A percentile compares a stretch with the other conserved stretches of the same genome.
These are phyloP conservation scores for Masnerella sp. DNA, from an alignment of 2,888 invertebrate species.

Conservation along the genomic window DNA sequence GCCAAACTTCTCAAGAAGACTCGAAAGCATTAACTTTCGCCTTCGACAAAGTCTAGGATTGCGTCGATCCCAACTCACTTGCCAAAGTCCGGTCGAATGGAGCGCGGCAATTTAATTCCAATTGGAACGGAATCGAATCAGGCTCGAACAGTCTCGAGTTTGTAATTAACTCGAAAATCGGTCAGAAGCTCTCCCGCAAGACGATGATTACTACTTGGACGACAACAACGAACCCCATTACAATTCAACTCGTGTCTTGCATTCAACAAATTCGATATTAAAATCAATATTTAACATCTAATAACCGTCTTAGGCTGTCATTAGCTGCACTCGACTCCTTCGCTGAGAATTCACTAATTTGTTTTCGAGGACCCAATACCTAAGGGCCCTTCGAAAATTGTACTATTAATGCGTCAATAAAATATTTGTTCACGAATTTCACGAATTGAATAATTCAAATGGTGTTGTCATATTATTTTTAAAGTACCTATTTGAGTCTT, in stretches of 20 bases:
- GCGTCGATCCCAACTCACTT: slow-evolving; percentile 57
- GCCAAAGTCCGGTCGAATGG: slow-evolving; percentile 55
- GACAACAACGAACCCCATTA: slow-evolving; percentile 42
- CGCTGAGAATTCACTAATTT: no score
- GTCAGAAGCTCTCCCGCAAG: slow-evolving; percentile 44
- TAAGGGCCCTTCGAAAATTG: no score
- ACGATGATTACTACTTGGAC: slow-evolving; percentile 54
- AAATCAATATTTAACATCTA: slow-evolving; percentile 40
- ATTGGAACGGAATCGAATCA: slow-evolving; percentile 63
- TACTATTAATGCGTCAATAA: no score
- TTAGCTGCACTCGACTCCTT: no score
- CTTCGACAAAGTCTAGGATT: slow-evolving; percentile 56
- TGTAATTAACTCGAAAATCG: slow-evolving; percentile 64
- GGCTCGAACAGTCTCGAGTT: slow-evolving; percentile 58
- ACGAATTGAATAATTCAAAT: no score
- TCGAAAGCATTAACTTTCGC: slow-evolving; percentile 56
- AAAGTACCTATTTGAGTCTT: no score
- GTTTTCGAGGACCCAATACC: no score
- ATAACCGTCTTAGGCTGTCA: no score
- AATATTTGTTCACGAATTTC: no score
- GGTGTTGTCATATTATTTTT: no score
- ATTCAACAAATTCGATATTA: slow-evolving; percentile 40
- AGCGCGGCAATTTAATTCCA: slow-evolving; percentile 61
- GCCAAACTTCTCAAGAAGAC: slow-evolving; percentile 56
- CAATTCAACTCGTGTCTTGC: slow-evolving; percentile 29